Conservation (phyloP, 2,888 invertebrate genomes). For the Agonopterix heracliana region DNA sequence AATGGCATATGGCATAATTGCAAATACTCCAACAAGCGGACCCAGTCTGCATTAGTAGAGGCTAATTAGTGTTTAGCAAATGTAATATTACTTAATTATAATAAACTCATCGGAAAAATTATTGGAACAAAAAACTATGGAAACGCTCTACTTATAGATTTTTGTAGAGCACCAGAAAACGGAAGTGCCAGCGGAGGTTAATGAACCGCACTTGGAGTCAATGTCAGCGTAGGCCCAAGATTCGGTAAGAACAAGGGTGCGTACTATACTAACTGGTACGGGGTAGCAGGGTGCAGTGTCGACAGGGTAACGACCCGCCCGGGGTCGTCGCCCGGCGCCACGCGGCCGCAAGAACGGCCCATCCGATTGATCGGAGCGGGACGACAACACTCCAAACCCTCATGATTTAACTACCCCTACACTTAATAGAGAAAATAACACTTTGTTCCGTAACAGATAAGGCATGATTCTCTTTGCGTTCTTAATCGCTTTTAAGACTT, state of each 20-base stretch:
- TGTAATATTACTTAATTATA: no score
- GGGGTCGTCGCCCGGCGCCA: conserved; percentile 71
- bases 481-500: conserved; percentile 30
- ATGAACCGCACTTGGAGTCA: conserved; percentile 62
- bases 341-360: conserved; percentile 63
- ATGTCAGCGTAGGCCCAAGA: conserved; percentile 68
- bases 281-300: conserved; percentile 73
- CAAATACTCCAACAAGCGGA: no score
- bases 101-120: no score
- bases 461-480: conserved; percentile 45
- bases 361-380: conserved; percentile 72
- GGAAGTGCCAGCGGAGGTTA: conserved; percentile 55
- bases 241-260: conserved; percentile 68
- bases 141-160: conserved; percentile 24
- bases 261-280: conserved; percentile 44
- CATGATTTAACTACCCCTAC: conserved; percentile 57
- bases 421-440: conserved; percentile 44
- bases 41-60: no score
- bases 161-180: conserved; percentile 53
- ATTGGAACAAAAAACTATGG: no score
- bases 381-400: conserved; percentile 54
- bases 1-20: no score
- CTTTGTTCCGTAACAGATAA: conserved; percentile 51
- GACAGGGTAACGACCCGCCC: conserved; percentile 68
- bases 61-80: no score